Base-by-base conservation (phyloP, 2,113 vertebrate genomes). In the Spilogale gracilis region DNA sequence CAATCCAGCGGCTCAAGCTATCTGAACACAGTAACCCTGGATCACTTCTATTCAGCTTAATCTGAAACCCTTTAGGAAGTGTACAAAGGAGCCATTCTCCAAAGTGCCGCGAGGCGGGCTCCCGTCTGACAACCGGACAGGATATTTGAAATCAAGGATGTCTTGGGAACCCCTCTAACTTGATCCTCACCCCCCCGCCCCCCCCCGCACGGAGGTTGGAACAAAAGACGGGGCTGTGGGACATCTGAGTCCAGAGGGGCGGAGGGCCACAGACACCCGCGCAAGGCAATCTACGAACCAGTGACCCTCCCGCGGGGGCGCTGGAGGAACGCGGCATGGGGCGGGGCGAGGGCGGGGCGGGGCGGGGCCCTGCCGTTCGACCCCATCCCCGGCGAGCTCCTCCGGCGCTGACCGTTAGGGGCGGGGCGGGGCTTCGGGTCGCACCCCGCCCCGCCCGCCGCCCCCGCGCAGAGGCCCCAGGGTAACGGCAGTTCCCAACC, bases 131-230 rank as follows among this genome's bases (percentile, higher is more conserved):
- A 71, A 89, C 73, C 1, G 76, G 60, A 79, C 93, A 91, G 92
- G 38, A 91, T 60, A 85, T 76, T 85, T 86, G 96, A 95, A 91
- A 96, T 93, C 93, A 93, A 82, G 52, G 43, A 25, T 63, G 76
- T 76, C n/a, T 90, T 25, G 0, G 82, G 67, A 95, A 96, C 50
- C 17, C 38, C 61, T 61, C 65, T 5, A 17, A 78, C 0, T 3
- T 1, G 30, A 50, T 30, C 56, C 32, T 54, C 9, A 13, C 11
- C 2, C 74, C 4, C 45, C 3, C 11, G n/a, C 76, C 30, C 3
- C 8, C 16, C 8, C 65, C 54, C 0, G 16, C 21, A 25, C 43
- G 65, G 9, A 0, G 3, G 30, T n/a, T 38, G 67, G 67, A 69
- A 69, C 67, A 69, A 38, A 38, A 69, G 17, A 38, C 67, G 1